Percentiles rank a stretch among this genome's conserved stretches.
phyloP scores from a whole-genome alignment of 2,797 vertebrate genomes.

The Crocodylus rhombifer region DNA sequence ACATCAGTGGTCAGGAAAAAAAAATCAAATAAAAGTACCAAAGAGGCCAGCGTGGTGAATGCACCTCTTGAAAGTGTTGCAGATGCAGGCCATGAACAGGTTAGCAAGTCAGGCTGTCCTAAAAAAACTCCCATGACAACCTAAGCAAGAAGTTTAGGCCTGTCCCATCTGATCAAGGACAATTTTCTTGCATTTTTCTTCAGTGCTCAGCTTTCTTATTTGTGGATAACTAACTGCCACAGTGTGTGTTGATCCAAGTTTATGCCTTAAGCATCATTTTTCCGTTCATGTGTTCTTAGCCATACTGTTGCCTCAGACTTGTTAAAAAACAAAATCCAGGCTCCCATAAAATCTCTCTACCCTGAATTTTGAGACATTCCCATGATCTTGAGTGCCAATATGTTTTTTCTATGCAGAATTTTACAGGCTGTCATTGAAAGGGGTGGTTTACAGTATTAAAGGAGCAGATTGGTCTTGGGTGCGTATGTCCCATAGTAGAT shows the following conservation, averaged over 20 bases:
- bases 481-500: background rate
- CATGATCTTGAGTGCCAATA: background rate
- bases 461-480: background rate
- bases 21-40: background rate
- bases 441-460: background rate
- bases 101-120: too few relatives aligned
- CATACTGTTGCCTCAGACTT: background rate
- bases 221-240: too few relatives aligned
- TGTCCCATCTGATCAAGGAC: too few relatives aligned
- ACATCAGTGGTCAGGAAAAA: background rate
- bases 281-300: too few relatives aligned
- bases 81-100: too few relatives aligned
- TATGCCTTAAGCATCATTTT: too few relatives aligned
- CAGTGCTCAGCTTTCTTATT: too few relatives aligned
- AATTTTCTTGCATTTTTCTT: too few relatives aligned
- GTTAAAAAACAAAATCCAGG: background rate
- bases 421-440: too few relatives aligned
- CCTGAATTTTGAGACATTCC: background rate
- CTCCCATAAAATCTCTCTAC: background rate
- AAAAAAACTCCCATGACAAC: too few relatives aligned
- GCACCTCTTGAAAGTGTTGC: background rate
- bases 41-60: background rate
- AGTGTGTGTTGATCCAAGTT: too few relatives aligned
- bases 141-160: too few relatives aligned
- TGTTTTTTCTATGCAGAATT: background rate